phyloP scores from a whole-genome alignment of 2,113 vertebrate species.

The Seriola dumerili region DNA sequence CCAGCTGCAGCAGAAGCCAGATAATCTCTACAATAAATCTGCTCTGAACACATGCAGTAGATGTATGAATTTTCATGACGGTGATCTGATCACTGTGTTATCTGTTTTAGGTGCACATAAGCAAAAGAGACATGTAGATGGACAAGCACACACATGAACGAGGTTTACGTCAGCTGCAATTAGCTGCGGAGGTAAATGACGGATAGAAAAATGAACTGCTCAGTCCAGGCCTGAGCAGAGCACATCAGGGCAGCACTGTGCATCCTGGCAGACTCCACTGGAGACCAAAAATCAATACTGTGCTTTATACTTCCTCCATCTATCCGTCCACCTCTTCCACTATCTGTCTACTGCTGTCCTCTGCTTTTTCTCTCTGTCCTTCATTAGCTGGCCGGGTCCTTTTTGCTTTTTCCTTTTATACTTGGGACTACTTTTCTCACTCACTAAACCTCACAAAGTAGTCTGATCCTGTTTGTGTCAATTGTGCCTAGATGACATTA shows the following conservation, averaged over 20 bases:
- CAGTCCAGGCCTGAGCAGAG: conserved; percentile 45
- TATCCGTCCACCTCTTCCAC: conserved; percentile 53
- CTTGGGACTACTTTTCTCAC: background rate
- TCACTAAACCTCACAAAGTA: background rate
- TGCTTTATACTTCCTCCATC: conserved; percentile 75
- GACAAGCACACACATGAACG: background rate
- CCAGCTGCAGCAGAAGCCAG: background rate
- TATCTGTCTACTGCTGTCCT: conserved; percentile 40
- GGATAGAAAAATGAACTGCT: conserved; percentile 51
- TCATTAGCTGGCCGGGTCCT: conserved; percentile 27
- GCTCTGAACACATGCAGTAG: background rate
- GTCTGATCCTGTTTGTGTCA: background rate
- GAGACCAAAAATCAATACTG: conserved; percentile 79
- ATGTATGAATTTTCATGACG: background rate
- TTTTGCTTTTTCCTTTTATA: conserved; percentile 4
- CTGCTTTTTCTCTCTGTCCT: conserved; percentile 27
- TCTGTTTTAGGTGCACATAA: background rate
- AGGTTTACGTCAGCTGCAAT: conserved; percentile 52
- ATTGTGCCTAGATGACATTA: too few relatives aligned
- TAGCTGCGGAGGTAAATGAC: conserved; percentile 59
- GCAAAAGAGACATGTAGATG: background rate
- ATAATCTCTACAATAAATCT: background rate
- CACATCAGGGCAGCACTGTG: conserved; percentile 45
- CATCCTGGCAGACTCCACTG: conserved; percentile 70
- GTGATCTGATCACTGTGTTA: background rate